Base-by-base conservation (phyloP, 2,113 vertebrate species). In the Rhinoptilus africanus region DNA sequence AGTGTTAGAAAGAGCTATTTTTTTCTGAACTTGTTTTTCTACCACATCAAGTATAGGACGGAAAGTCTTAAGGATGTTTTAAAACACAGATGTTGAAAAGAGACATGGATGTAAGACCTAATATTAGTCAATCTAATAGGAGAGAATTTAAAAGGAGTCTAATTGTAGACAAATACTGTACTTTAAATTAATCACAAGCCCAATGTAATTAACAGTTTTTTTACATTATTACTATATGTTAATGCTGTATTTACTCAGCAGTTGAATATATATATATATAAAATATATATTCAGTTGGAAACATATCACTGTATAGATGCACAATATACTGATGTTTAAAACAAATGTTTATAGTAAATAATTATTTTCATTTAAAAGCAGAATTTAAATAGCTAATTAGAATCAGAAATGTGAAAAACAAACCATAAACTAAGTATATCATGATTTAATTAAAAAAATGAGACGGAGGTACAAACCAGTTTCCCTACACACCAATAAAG, bases 401-500 rank as follows among this genome's bases (percentile, higher is more conserved):
- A 89, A 88, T 45, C 37, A 69, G 22, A 95, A 91, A 76, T 30
- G 10, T 91, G 60, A 94, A 92, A 89, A 96, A 94, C 74, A 17
- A 93, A 79, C 59, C 35, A 80, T n/a, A 21, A 62, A 28, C 15
- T 87, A 67, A 77, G 21, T 14, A 64, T 34, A 62, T 63, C 4
- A 19, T 76, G 75, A 93, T 85, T 93, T 56, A 77, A 53, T 89
- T 91, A 62, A 76, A 39, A 74, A 23, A 48, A 59, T 48, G 5
- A 81, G 35, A 37, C 39, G 60, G 9, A 8, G 35, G 23, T 72
- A 41, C 2, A 94, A 32, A 6, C 3, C 74, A 85, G 5, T 67
- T 90, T 93, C 45, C 47, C 62, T 89, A 27, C 14, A 75, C 10
- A 92, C 26, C 80, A 74, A 64, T 45, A 80, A 97, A 50, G 72